Conservation (phyloP, 2,888 invertebrate species). For the Acanthacorydalis orientalis region DNA sequence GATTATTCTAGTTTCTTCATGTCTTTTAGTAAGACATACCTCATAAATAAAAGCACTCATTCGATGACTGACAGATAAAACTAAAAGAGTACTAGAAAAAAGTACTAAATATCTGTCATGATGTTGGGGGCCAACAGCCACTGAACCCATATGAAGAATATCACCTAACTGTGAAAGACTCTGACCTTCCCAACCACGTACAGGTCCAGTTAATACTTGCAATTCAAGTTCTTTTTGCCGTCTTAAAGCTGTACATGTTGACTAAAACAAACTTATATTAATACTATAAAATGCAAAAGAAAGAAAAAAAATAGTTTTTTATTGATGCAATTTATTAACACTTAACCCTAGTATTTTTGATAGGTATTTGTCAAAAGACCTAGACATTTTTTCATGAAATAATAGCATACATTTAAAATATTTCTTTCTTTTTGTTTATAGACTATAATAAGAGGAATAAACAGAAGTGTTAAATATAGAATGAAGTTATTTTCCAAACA, state of each 20-base stretch:
- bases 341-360: neutral
- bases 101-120: slow-evolving; percentile 83
- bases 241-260: slow-evolving; percentile 69
- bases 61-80: slow-evolving; percentile 79
- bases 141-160: slow-evolving; percentile 82
- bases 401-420: too few relatives aligned
- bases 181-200: slow-evolving; percentile 90
- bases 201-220: slow-evolving; percentile 84
- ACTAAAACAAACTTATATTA: slow-evolving; percentile 32
- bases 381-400: too few relatives aligned
- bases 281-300: too few relatives aligned
- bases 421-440: too few relatives aligned
- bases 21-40: slow-evolving; percentile 29
- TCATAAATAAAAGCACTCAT: slow-evolving; percentile 92
- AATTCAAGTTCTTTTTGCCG: slow-evolving; percentile 91
- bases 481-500: too few relatives aligned
- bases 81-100: slow-evolving; percentile 74
- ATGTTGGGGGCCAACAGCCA: slow-evolving; percentile 70
- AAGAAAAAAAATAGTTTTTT: slow-evolving; percentile 1
- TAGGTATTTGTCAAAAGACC: too few relatives aligned
- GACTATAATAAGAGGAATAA: too few relatives aligned
- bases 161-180: slow-evolving; percentile 62
- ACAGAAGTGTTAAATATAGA: too few relatives aligned
- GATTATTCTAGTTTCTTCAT: neutral
- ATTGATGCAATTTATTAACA: neutral